Evolutionary conservation across 2,113 vertebrate species (phyloP).

Genomic region (Scortum barcoo): DNA sequence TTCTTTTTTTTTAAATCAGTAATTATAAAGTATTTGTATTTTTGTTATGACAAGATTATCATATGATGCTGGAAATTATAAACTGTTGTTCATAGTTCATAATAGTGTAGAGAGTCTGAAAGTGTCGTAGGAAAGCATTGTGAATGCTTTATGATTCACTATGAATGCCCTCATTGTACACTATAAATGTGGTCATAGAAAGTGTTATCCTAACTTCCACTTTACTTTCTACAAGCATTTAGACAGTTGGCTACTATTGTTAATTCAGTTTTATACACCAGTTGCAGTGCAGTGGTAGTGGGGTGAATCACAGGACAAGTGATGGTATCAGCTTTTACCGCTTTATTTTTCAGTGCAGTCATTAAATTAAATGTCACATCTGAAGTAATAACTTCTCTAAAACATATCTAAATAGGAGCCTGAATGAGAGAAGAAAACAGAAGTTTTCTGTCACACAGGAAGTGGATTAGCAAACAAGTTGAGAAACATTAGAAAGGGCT

Average conservation of each 20-base stretch:
- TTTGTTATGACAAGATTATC: background rate
- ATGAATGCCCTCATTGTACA: too few relatives aligned
- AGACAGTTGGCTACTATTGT: background rate
- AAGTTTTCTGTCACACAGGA: slow-evolving; percentile 23
- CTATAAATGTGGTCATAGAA: too few relatives aligned
- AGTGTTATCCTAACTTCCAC: background rate
- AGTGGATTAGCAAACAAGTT: slow-evolving; percentile 22
- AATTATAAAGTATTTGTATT: background rate
- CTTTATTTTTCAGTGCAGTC: background rate
- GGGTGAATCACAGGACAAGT: background rate
- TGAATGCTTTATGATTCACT: too few relatives aligned
- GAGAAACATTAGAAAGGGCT: slow-evolving; percentile 8
- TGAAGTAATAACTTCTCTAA: background rate
- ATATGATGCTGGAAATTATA: background rate
- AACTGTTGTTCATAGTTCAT: too few relatives aligned
- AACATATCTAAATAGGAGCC: background rate
- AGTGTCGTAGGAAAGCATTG: background rate
- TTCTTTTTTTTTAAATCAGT: background rate
- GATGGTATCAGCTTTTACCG: background rate
- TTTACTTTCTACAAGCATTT: background rate
- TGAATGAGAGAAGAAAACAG: slow-evolving; percentile 17
- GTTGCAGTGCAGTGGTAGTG: background rate
- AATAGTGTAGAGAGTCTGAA: background rate
- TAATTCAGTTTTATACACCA: background rate
- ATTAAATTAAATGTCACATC: background rate